Conservation (phyloP, 2,888 invertebrate genomes). For the Meiosimyza decipiens region DNA sequence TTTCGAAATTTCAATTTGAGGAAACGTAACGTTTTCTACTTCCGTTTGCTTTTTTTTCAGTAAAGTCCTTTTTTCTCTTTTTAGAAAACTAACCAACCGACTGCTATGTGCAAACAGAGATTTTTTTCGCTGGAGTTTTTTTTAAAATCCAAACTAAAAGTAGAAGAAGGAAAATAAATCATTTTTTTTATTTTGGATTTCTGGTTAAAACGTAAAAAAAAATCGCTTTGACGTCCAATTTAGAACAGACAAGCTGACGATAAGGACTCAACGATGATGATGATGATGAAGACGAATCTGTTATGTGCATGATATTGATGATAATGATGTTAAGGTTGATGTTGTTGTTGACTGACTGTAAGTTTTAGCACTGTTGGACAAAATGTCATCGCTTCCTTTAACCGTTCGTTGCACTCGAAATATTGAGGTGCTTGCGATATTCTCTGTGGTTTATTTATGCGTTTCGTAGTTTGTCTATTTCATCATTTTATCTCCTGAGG, state of each 20-base stretch:
- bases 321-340: not conserved
- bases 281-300: not conserved
- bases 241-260: not conserved
- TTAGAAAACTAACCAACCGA: too few relatives aligned
- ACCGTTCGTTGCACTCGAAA: slow-evolving; percentile 11
- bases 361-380: not conserved
- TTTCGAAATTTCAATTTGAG: slow-evolving; percentile 27
- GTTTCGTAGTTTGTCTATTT: not conserved
- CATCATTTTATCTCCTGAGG: too few relatives aligned
- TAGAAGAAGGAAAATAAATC: too few relatives aligned
- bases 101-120: too few relatives aligned
- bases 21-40: slow-evolving; percentile 20
- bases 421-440: slow-evolving; percentile 27
- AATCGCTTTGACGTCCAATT: not conserved
- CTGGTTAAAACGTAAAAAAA: too few relatives aligned
- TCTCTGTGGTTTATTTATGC: slow-evolving; percentile 25
- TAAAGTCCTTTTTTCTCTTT: too few relatives aligned
- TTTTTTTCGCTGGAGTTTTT: too few relatives aligned
- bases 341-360: not conserved
- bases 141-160: too few relatives aligned
- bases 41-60: slow-evolving; percentile 11
- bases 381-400: slow-evolving; percentile 24
- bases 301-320: not conserved
- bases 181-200: too few relatives aligned
- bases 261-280: not conserved